phyloP scores from a whole-genome alignment of 2,113 vertebrate genomes.

The Pteronura brasiliensis region DNA sequence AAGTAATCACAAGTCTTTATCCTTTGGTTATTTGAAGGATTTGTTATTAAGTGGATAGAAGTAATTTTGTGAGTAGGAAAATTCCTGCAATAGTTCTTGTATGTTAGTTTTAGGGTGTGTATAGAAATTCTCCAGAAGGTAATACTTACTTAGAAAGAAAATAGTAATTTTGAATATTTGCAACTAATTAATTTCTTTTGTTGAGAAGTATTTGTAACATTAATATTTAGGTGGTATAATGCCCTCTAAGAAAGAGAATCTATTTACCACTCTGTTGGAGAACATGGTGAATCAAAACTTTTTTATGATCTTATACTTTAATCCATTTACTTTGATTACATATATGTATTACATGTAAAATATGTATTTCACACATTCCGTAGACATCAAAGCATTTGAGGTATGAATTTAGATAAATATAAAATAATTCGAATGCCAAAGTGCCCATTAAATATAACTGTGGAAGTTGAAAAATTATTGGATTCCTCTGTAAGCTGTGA shows the following conservation, averaged over 20 bases:
- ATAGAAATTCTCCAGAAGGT: not conserved
- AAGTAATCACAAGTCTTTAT: not conserved
- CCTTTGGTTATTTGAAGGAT: not conserved
- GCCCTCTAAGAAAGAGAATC: not conserved
- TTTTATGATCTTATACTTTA: conserved; percentile 31
- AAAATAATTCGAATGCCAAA: conserved; percentile 61
- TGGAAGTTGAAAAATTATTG: conserved; percentile 53
- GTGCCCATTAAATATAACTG: not conserved
- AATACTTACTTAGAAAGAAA: conserved; percentile 32
- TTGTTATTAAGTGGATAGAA: not conserved
- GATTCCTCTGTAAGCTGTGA: conserved; percentile 57
- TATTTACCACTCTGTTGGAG: not conserved
- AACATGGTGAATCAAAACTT: conserved; percentile 15
- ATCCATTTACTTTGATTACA: conserved; percentile 58
- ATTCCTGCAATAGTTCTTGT: not conserved
- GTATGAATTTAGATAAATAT: conserved; percentile 68
- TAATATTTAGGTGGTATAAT: not conserved
- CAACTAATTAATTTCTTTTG: conserved; percentile 3
- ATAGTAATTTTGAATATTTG: conserved; percentile 8
- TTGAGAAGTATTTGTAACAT: conserved; percentile 11
- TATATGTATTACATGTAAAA: conserved; percentile 49
- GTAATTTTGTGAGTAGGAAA: not conserved
- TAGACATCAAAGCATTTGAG: conserved; percentile 32
- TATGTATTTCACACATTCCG: not conserved
- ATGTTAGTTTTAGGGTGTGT: not conserved